Evolutionary conservation across 1,140 invertebrate species (phyloP).

Genomic region (Drosophila pseudoananassae): DNA sequence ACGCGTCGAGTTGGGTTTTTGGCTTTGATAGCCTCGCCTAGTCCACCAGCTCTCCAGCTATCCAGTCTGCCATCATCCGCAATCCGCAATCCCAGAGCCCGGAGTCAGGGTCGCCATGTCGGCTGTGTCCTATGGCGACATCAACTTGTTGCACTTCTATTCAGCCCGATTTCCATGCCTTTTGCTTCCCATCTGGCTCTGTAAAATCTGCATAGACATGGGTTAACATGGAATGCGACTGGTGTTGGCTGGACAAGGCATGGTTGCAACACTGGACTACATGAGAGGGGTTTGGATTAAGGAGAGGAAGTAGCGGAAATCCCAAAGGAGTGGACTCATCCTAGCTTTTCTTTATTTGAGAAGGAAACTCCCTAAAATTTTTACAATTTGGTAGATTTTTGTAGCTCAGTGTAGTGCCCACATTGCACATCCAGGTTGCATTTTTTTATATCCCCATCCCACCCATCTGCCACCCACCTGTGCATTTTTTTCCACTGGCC

Average conservation of each 20-base stretch:
- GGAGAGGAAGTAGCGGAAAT: background rate
- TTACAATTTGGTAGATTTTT: too few relatives aligned
- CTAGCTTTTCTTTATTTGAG: too few relatives aligned
- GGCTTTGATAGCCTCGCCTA: conserved; percentile 41
- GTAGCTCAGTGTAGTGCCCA: conserved; percentile 15
- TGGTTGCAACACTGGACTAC: conserved; percentile 13
- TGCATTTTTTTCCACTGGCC: conserved; percentile 3
- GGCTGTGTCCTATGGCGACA: conserved; percentile 36
- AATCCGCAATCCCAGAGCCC: background rate
- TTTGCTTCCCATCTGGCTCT: background rate
- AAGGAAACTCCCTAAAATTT: background rate
- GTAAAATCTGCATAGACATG: conserved; percentile 41
- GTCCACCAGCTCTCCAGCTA: background rate
- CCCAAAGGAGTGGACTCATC: too few relatives aligned
- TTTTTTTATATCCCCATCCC: conserved; percentile 27
- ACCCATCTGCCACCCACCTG: conserved; percentile 13
- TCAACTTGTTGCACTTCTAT: conserved; percentile 50
- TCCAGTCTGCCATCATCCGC: conserved; percentile 8
- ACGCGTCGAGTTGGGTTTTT: conserved; percentile 26
- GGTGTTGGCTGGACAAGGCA: background rate
- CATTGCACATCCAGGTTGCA: conserved; percentile 6
- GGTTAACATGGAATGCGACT: conserved; percentile 17
- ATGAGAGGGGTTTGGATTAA: background rate
- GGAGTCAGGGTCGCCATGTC: conserved; percentile 23
- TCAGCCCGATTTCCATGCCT: conserved; percentile 3